A percentile compares a stretch with the other conserved stretches of the same genome.
Conservation (phyloP, 2,113 vertebrate species). For the Forbesichthys papilliferus region DNA sequence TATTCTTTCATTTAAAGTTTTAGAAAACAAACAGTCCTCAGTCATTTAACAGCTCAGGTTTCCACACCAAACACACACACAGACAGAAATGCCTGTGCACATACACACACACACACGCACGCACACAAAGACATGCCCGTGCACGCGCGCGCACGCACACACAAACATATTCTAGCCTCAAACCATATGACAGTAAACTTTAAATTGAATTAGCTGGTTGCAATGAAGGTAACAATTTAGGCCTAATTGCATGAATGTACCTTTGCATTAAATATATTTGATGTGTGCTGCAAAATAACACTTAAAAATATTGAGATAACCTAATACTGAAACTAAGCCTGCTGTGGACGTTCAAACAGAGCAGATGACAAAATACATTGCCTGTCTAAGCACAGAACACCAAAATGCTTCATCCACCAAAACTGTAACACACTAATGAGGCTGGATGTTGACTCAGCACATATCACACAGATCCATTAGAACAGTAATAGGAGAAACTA, state of each 20-base stretch:
- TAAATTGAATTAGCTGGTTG: constrained; percentile 23
- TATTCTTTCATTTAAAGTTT: too few relatives aligned
- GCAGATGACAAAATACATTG: too few relatives aligned
- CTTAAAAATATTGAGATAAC: background rate
- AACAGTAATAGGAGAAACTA: background rate
- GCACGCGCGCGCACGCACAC: background rate
- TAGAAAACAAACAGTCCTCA: too few relatives aligned
- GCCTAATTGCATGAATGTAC: constrained; percentile 12
- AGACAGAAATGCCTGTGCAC: too few relatives aligned
- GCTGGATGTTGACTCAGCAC: background rate
- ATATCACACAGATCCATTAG: background rate
- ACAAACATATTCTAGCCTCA: background rate
- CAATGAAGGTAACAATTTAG: constrained; percentile 30
- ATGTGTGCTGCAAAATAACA: too few relatives aligned
- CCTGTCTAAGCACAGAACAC: too few relatives aligned
- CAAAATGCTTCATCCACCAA: background rate
- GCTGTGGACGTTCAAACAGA: too few relatives aligned
- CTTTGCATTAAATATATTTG: background rate
- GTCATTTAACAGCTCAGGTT: too few relatives aligned
- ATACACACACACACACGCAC: too few relatives aligned
- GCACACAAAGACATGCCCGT: too few relatives aligned
- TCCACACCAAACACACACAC: too few relatives aligned
- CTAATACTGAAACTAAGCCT: background rate
- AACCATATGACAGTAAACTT: constrained; percentile 1
- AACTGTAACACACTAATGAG: background rate